Evolutionary conservation across 2,888 invertebrate species (phyloP).

Genomic region (Rotaria socialis): DNA sequence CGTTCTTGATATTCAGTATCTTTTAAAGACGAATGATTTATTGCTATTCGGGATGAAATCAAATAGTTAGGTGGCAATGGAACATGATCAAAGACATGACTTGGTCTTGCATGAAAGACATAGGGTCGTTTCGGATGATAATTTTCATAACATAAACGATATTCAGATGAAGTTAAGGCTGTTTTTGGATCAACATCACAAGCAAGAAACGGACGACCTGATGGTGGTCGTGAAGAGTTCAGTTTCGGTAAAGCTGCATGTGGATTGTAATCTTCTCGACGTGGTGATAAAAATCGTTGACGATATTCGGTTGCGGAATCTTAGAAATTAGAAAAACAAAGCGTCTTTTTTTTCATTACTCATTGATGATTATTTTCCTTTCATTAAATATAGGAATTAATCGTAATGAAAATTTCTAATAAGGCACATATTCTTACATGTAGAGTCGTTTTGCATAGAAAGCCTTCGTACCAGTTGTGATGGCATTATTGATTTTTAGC

Average conservation of each 20-base stretch:
- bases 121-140: constrained; percentile 14
- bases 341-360: background rate
- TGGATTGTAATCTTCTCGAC: background rate
- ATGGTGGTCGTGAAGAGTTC: background rate
- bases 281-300: background rate
- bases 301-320: constrained; percentile 1
- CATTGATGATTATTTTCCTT: too few relatives aligned
- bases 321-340: background rate
- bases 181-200: background rate
- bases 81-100: constrained; percentile 18
- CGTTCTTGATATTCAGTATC: constrained; percentile 32
- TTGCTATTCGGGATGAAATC: background rate
- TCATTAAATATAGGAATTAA: background rate
- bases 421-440: background rate
- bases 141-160: background rate
- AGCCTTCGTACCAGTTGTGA: background rate
- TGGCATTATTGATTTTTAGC: background rate
- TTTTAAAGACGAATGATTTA: background rate
- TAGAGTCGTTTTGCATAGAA: background rate
- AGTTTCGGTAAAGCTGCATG: background rate
- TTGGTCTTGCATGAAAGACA: background rate
- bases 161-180: background rate
- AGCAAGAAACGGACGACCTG: background rate
- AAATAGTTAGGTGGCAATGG: background rate
- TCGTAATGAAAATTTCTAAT: background rate